A percentile compares a stretch with the other conserved stretches of the same genome.
Conservation (phyloP, 1,140 invertebrate species). For the Drosophila orena region DNA sequence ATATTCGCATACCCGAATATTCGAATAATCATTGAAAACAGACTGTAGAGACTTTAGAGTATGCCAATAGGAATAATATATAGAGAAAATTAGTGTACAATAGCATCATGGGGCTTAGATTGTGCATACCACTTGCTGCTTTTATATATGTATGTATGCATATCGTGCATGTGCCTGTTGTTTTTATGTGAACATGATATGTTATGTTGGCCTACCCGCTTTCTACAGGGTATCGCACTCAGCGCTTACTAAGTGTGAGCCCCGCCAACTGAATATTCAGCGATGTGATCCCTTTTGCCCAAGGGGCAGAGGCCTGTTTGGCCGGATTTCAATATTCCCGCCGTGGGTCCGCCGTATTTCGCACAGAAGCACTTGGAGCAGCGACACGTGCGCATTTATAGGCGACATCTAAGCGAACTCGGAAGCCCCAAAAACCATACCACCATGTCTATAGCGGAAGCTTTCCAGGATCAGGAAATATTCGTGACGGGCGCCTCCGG, state of each 20-base stretch:
- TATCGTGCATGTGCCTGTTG: too few species aligned
- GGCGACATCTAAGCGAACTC: too few species aligned
- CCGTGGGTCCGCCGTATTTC: conserved; percentile 13
- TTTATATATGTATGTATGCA: too few species aligned
- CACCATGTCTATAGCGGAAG: conserved; percentile 85
- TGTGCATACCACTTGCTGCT: too few species aligned
- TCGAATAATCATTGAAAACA: neutral
- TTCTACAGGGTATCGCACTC: conserved; percentile 1
- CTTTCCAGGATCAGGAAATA: conserved; percentile 87
- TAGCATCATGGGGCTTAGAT: too few species aligned
- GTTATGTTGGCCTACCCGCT: neutral
- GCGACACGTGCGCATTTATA: conserved; percentile 21
- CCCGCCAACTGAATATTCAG: conserved; percentile 52
- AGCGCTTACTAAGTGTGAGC: neutral
- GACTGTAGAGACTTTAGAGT: too few species aligned
- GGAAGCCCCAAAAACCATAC: neutral
- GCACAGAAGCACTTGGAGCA: conserved; percentile 43
- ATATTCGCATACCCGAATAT: too few species aligned
- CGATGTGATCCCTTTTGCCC: conserved; percentile 23
- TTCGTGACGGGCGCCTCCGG: conserved; percentile 90
- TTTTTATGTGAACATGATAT: neutral
- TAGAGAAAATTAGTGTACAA: neutral
- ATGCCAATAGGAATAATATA: neutral
- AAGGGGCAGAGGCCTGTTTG: conserved; percentile 1
- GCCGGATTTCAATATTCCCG: conserved; percentile 30